Conservation (phyloP, 2,113 vertebrate species). For the Mus musculus region GRCm39 chr16:49341501-49342000, state of each 20-base stretch:
- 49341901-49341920: conserved; percentile 86
- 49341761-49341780: neutral
- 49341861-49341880: conserved; percentile 86
- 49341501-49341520: neutral
- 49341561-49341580: neutral
- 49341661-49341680: neutral
- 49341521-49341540: neutral
- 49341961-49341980: conserved; percentile 89
- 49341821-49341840: neutral
- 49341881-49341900: conserved; percentile 90
- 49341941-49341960: conserved; percentile 89
- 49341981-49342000: neutral
- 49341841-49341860: neutral
- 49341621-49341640: neutral
- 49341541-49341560: too few relatives aligned
- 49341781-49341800: neutral
- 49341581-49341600: neutral
- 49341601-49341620: neutral
- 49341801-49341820: neutral
- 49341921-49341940: conserved; percentile 90
- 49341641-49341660: neutral
- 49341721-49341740: neutral
- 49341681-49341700: neutral
- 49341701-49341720: neutral
- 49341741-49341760: neutral